Base-by-base conservation (phyloP, 2,797 vertebrate genomes). In the Poliocrania exsul region DNA sequence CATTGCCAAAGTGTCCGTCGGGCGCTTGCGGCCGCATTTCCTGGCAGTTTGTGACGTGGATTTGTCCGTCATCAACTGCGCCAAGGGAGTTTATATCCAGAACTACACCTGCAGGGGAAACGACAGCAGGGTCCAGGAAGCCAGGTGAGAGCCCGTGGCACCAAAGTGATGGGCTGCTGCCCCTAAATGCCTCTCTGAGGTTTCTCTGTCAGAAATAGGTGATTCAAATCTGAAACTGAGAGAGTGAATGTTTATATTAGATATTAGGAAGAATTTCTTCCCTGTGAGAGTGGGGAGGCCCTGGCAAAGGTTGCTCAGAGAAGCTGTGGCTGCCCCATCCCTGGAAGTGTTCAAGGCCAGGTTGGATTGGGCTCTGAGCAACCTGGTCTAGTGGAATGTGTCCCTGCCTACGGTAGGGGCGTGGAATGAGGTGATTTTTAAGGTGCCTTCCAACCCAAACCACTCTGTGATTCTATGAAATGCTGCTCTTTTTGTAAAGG, bases 1-100 rank as follows among this genome's bases (percentile, higher is more conserved):
- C 98, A 99, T 99, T 44, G 99, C 99, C 93, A 99, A 99, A 97
- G 99, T 99, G 96, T 99, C 99, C 3, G 99, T 99, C 38, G 99
- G 99, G 44, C 99, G 99, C 44, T 98, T 99, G 98, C 98, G 99
- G 90, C 99, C 99, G 2, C 99, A 99, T 96, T 99, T 99, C 97
- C 85, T 99, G 88, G 98, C 97, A 0, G 98, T 99, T 70, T 99
- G 99, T 28, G 87, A 94, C 40, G 98, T 98, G 14, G 97, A 99
- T 95, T 98, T 98, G 96, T 97, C 98, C 88, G 96, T 94, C 73
- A 98, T 99, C 96, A 97, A 99, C 98, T 99, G 99, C 53, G 98
- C 98, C 0, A 91, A 97, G 73, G 99, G 99, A 61, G 94, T 95
- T 90, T 99, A 99, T 97, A 98, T 99, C 96, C 98, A 99, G 58